Evolutionary conservation across 2,113 vertebrate genomes (phyloP).

Genomic region (Pangasianodon hypophthalmus): DNA sequence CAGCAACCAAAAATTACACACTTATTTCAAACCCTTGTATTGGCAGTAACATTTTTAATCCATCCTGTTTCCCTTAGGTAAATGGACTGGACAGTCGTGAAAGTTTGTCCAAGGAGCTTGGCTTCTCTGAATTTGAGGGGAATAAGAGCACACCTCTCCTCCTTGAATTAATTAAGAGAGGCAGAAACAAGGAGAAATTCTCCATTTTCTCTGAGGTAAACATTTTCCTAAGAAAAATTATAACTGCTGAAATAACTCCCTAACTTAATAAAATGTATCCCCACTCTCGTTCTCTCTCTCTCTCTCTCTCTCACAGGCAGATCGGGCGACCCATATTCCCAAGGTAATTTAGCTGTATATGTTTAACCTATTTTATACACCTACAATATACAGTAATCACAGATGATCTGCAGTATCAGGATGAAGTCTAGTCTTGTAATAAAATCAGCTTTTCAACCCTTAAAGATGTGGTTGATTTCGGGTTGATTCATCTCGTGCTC

Average conservation of each 20-base stretch:
- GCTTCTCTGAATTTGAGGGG: constrained; percentile 77
- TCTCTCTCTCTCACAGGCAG: constrained; percentile 50
- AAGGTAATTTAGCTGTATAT: constrained; percentile 59
- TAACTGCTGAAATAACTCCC: background rate
- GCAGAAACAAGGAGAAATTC: constrained; percentile 69
- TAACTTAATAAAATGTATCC: background rate
- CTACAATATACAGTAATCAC: constrained; percentile 46
- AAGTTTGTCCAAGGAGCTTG: constrained; percentile 81
- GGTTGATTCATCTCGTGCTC: constrained; percentile 44
- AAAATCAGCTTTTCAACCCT: background rate
- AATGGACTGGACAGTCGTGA: constrained; percentile 84
- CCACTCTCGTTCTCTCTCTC: background rate
- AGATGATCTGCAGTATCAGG: constrained; percentile 15
- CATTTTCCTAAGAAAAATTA: background rate
- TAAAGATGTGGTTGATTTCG: constrained; percentile 44
- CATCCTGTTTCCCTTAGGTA: constrained; percentile 63
- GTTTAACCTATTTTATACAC: constrained; percentile 39
- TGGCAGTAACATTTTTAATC: background rate
- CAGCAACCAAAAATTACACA: constrained; percentile 4
- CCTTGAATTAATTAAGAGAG: constrained; percentile 83
- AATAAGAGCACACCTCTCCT: constrained; percentile 79
- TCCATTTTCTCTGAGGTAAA: constrained; percentile 71
- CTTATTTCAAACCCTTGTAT: background rate
- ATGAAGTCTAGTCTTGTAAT: constrained; percentile 30
- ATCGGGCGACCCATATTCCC: constrained; percentile 45